Evolutionary conservation across 1,140 invertebrate genomes (phyloP).

Genomic region (Heliconius hewitsoni): DNA sequence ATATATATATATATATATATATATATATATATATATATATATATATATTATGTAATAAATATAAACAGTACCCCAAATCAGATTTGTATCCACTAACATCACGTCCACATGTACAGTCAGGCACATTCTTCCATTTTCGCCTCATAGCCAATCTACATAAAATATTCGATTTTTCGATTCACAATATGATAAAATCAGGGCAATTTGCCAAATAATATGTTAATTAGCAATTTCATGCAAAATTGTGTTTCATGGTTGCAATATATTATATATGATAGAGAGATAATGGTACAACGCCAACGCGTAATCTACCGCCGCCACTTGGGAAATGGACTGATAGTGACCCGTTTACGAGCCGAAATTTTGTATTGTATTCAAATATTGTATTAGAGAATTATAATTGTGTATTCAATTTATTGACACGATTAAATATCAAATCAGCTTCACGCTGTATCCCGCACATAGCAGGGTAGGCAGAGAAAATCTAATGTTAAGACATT

Average conservation of each 20-base stretch:
- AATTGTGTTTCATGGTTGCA: slow-evolving; percentile 34
- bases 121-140: background rate
- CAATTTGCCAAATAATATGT: slow-evolving; percentile 33
- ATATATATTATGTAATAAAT: background rate
- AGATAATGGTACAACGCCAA: slow-evolving; percentile 28
- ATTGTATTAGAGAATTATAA: background rate
- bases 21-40: too few species aligned
- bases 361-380: background rate
- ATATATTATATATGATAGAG: slow-evolving; percentile 45
- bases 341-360: background rate
- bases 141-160: background rate
- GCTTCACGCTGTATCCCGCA: too few species aligned
- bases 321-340: slow-evolving; percentile 19
- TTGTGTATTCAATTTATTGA: background rate
- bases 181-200: slow-evolving; percentile 18
- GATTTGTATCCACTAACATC: background rate
- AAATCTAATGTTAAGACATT: too few species aligned
- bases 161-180: background rate
- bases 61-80: background rate
- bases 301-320: slow-evolving; percentile 23
- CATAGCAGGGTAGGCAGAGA: too few species aligned
- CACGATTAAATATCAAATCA: too few species aligned
- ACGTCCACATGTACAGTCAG: background rate
- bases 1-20: too few species aligned
- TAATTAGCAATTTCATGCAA: slow-evolving; percentile 31